Evolutionary conservation across 2,797 vertebrate species (phyloP), one percentile per base, ranked within the genome.

Genomic region (Allobates femoralis): DNA sequence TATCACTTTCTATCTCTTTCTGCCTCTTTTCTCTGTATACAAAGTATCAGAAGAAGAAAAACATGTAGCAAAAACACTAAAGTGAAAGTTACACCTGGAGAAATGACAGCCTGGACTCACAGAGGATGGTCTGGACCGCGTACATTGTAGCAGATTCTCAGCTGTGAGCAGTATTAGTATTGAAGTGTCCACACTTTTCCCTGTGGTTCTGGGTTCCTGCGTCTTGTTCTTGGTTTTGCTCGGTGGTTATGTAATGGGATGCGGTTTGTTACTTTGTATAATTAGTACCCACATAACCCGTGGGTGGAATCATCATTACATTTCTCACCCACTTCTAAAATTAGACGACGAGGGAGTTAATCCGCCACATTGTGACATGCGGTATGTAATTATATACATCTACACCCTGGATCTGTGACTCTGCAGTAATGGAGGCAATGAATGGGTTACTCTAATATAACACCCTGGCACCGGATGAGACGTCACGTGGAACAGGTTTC

Each of bases 291-390:
- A 5, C 6, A 7, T 28, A 14, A 51, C 11, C 19, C 11, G 60
- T 28, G 46, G 79, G 60, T 51, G 79, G 79, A 30, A 81, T 51
- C 58, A 3, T n/a, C 46, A 5, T n/a, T n/a, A 7, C 0, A 21
- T 28, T 19, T 16, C 41, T 50, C 79, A 28, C 60, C 64, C 81
- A 28, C 15, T 41, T 58, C 81, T 53, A 83, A 73, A 41, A 71
- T 83, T 83, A 83, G 51, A 71, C 1, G 2, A 53, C 23, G 8
- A 23, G 26, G 41, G 41, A 64, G 37, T 50, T 79, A 7, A 11
- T 30, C 16, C 26, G 28, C 46, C 60, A n/a, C 23, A 62, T 18
- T 18, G 32, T 21, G 1, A 28, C n/a, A 62, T 19, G 28, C 3
- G 64, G 32, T 18, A 32, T 34, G 18, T 74, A 16, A 74, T 74